phyloP scores from a whole-genome alignment of 2,888 invertebrate species.

The Campoplex capitator region DNA sequence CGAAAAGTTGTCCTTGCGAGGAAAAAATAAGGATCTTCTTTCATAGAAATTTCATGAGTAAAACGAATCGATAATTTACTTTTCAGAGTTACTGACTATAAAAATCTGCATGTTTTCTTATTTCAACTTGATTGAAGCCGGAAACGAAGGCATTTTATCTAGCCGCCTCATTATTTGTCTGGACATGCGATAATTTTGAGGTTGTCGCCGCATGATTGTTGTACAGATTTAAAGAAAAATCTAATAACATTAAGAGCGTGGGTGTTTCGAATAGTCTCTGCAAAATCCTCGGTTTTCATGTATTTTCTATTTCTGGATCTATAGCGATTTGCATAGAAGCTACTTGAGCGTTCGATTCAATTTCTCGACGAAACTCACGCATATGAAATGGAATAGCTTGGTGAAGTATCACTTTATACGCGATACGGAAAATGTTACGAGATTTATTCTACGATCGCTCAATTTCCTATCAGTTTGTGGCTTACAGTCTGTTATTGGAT shows the following conservation, averaged over 20 bases:
- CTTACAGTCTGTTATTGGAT: slow-evolving; percentile 13
- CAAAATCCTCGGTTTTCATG: slow-evolving; percentile 49
- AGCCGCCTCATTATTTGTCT: neutral
- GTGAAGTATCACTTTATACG: slow-evolving; percentile 35
- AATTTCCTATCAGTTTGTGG: slow-evolving; percentile 28
- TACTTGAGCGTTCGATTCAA: slow-evolving; percentile 64
- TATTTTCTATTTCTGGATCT: slow-evolving; percentile 66
- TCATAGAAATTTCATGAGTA: neutral
- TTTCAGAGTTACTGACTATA: neutral
- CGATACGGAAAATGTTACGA: slow-evolving; percentile 51
- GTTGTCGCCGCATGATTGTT: neutral
- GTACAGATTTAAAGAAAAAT: slow-evolving; percentile 30
- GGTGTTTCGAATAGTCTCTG: slow-evolving; percentile 45
- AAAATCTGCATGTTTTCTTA: neutral
- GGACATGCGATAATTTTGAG: slow-evolving; percentile 11
- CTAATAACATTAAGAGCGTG: slow-evolving; percentile 63
- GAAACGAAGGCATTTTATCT: neutral
- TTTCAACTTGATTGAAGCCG: neutral
- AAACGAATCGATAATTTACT: neutral
- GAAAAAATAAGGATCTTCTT: neutral
- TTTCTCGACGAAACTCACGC: slow-evolving; percentile 48
- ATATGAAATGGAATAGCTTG: slow-evolving; percentile 39
- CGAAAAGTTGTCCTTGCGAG: neutral
- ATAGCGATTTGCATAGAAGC: slow-evolving; percentile 65
- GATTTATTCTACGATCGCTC: slow-evolving; percentile 54